A percentile compares a stretch with the other conserved stretches of the same genome.
phyloP scores from a whole-genome alignment of 1,140 invertebrate species.

The Zaprionus vittiger region DNA sequence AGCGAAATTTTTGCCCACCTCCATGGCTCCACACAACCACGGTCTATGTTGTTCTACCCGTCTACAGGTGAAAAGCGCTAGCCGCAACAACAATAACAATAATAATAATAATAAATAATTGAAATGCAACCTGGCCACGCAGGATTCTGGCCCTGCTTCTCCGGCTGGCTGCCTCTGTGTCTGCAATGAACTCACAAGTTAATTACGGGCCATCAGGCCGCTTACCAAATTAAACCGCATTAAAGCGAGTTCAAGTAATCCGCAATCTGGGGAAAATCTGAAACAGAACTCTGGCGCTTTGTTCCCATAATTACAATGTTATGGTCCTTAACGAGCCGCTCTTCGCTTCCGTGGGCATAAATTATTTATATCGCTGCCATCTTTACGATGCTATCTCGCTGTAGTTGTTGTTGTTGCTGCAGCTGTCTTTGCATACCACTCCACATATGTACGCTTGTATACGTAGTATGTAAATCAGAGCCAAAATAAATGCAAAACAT shows the following conservation, averaged over 20 bases:
- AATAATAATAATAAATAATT: constrained; percentile 51
- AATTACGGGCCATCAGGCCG: constrained; percentile 61
- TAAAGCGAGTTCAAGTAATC: constrained; percentile 16
- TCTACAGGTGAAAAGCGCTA: constrained; percentile 18
- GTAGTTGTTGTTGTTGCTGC: constrained; percentile 8
- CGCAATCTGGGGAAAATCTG: constrained; percentile 14
- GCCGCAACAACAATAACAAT: constrained; percentile 19
- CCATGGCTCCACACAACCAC: neutral
- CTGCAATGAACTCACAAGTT: constrained; percentile 63
- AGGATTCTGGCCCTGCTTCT: neutral
- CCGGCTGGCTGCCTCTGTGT: constrained; percentile 10
- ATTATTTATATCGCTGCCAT: constrained; percentile 34
- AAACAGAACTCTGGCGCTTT: constrained; percentile 4
- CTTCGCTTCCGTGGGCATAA: constrained; percentile 15
- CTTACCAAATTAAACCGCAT: constrained; percentile 45
- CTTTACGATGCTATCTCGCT: neutral
- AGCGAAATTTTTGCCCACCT: neutral
- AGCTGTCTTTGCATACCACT: neutral
- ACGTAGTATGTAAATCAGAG: constrained; percentile 11
- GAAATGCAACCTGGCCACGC: constrained; percentile 39
- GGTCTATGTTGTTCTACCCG: neutral
- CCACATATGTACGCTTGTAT: neutral
- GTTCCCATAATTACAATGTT: constrained; percentile 45
- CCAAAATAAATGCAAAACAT: neutral
- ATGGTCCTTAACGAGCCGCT: constrained; percentile 21